These are phyloP conservation scores for Cyprinodon brontotheroides DNA, from an alignment of 2,113 vertebrate species.

Conservation along the genomic window DNA sequence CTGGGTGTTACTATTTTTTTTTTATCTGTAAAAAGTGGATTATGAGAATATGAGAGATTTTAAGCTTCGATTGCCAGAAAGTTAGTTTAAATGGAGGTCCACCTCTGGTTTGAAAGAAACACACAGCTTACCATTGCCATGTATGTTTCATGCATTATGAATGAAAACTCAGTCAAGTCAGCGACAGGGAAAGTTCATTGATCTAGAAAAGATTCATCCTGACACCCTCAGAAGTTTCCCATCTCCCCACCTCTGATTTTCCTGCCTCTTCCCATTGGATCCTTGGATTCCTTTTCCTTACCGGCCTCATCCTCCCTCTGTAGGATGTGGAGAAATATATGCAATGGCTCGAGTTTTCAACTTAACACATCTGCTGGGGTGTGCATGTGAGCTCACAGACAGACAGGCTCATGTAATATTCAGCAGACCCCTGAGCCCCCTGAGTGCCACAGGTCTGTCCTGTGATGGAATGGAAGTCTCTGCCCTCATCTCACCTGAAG, in stretches of 20 bases:
- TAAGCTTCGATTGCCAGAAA: too few species aligned
- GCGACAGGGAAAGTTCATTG: constrained; percentile 19
- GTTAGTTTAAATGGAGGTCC: too few species aligned
- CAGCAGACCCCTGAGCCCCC: constrained; percentile 45
- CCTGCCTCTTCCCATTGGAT: neutral
- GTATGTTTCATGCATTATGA: constrained; percentile 28
- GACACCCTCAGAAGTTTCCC: constrained; percentile 20
- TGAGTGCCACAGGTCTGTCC: constrained; percentile 48
- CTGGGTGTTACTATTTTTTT: too few species aligned
- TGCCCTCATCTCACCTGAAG: constrained; percentile 60
- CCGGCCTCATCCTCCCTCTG: constrained; percentile 6
- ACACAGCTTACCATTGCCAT: neutral
- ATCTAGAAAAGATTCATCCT: constrained; percentile 31
- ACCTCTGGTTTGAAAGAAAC: neutral
- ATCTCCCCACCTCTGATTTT: neutral
- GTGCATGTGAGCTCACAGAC: constrained; percentile 42
- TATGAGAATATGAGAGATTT: too few species aligned
- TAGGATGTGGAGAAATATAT: constrained; percentile 2
- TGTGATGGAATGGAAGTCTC: constrained; percentile 57
- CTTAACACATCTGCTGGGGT: constrained; percentile 5
- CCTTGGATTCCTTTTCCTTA: constrained; percentile 11
- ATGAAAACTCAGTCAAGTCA: constrained; percentile 18
- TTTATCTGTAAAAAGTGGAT: too few species aligned
- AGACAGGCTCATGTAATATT: constrained; percentile 75
- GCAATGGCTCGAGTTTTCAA: neutral